A percentile compares a stretch with the other conserved stretches of the same genome.
Evolutionary conservation across 2,113 vertebrate species (phyloP).

Genomic region (Corythornis vintsioides): DNA sequence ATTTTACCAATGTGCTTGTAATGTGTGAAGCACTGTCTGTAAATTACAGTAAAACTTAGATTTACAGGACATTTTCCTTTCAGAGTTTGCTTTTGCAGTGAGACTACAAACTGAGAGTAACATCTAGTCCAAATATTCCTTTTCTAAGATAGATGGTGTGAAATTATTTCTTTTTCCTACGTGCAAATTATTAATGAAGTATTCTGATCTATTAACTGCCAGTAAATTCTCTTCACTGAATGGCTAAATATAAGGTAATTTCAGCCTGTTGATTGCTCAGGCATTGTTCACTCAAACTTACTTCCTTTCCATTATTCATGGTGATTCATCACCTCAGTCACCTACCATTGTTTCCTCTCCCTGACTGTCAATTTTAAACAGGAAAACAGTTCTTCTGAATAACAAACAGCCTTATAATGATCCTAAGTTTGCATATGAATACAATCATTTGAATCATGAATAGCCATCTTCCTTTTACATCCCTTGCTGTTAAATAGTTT

Average conservation of each 20-base stretch:
- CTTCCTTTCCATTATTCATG: not conserved
- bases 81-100: not conserved
- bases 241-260: not conserved
- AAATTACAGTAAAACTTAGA: not conserved
- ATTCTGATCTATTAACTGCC: not conserved
- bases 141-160: not conserved
- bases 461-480: not conserved
- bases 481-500: not conserved
- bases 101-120: not conserved
- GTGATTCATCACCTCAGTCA: slow-evolving; percentile 4
- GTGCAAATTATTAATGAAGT: not conserved
- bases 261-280: not conserved
- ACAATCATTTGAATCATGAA: not conserved
- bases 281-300: not conserved
- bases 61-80: not conserved
- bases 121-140: not conserved
- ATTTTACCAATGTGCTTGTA: not conserved
- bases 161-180: not conserved
- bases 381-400: not conserved
- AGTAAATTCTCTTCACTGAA: not conserved
- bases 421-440: not conserved
- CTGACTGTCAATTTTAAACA: not conserved
- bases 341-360: not conserved
- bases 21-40: not conserved
- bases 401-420: not conserved